phyloP scores from a whole-genome alignment of 2,797 vertebrate species.

The Pelobates cultripes region DNA sequence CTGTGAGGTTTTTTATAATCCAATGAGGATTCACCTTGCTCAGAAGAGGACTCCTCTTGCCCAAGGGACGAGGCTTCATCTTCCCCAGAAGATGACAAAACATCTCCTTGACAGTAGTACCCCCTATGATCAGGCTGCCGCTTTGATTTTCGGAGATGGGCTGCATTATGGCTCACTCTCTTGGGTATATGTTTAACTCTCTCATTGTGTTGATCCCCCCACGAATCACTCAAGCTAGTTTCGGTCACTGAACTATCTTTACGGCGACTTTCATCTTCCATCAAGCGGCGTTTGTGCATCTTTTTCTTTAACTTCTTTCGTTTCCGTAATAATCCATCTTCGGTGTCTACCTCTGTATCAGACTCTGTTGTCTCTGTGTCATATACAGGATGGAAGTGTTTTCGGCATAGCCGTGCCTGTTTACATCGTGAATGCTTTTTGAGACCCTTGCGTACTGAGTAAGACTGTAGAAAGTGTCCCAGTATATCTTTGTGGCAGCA shows the following conservation, averaged over 20 bases:
- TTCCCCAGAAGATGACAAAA: conserved; percentile 9
- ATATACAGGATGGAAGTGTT: conserved; percentile 58
- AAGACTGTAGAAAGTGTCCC: conserved; percentile 58
- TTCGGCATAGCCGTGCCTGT: conserved; percentile 49
- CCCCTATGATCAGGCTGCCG: neutral
- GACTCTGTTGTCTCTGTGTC: conserved; percentile 58
- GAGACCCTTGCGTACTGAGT: conserved; percentile 48
- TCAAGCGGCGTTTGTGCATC: conserved; percentile 33
- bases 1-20: conserved; percentile 17
- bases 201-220: neutral
- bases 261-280: conserved; percentile 58
- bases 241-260: conserved; percentile 41
- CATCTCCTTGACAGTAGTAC: conserved; percentile 24
- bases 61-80: conserved; percentile 14
- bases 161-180: neutral
- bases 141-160: neutral
- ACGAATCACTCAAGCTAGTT: neutral
- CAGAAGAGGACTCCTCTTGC: conserved; percentile 8
- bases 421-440: conserved; percentile 55
- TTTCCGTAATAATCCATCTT: conserved; percentile 50
- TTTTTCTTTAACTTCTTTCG: conserved; percentile 61
- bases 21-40: conserved; percentile 19
- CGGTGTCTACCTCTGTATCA: conserved; percentile 54
- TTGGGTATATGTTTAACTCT: neutral
- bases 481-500: conserved; percentile 56